A percentile compares a stretch with the other conserved stretches of the same genome.
Evolutionary conservation across 2,797 vertebrate genomes (phyloP).

Genomic region (Adrianichthys oophorus): DNA sequence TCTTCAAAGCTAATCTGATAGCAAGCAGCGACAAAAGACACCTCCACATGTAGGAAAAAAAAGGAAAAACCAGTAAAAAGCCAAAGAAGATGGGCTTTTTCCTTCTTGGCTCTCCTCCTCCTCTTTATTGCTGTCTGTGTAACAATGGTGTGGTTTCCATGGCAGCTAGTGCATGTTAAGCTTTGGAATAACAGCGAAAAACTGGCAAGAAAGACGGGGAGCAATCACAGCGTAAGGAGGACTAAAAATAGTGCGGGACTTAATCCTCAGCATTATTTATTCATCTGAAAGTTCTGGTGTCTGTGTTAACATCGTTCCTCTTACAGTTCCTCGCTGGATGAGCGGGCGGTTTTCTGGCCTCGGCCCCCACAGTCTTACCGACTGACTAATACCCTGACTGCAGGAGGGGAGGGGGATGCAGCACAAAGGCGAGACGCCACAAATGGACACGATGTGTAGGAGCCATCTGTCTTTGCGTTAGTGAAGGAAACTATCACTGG

Average conservation of each 20-base stretch:
- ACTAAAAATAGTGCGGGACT: slow-evolving; percentile 69
- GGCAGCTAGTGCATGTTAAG: slow-evolving; percentile 68
- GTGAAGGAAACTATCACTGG: slow-evolving; percentile 2
- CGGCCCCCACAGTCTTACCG: slow-evolving; percentile 22
- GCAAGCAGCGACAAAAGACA: neutral
- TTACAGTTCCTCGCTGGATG: slow-evolving; percentile 8
- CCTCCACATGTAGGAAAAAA: slow-evolving; percentile 6
- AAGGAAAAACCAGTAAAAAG: neutral
- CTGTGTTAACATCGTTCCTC: slow-evolving; percentile 56
- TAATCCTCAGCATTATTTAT: slow-evolving; percentile 74
- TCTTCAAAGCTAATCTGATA: neutral
- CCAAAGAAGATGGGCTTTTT: slow-evolving; percentile 26
- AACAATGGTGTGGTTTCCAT: slow-evolving; percentile 72
- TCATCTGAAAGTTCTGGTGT: slow-evolving; percentile 58
- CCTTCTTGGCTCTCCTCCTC: slow-evolving; percentile 50
- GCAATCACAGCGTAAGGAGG: slow-evolving; percentile 60
- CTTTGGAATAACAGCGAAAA: slow-evolving; percentile 65
- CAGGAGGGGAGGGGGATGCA: neutral
- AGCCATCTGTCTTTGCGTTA: slow-evolving; percentile 7
- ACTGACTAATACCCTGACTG: slow-evolving; percentile 22
- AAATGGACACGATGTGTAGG: neutral
- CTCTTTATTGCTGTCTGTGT: slow-evolving; percentile 44
- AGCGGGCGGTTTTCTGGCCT: slow-evolving; percentile 25
- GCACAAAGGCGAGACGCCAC: slow-evolving; percentile 5
- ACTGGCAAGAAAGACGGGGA: slow-evolving; percentile 54